These are phyloP conservation scores for Darevskia mixta DNA, from an alignment of 2,797 vertebrate genomes.

Conservation along the genomic window DNA sequence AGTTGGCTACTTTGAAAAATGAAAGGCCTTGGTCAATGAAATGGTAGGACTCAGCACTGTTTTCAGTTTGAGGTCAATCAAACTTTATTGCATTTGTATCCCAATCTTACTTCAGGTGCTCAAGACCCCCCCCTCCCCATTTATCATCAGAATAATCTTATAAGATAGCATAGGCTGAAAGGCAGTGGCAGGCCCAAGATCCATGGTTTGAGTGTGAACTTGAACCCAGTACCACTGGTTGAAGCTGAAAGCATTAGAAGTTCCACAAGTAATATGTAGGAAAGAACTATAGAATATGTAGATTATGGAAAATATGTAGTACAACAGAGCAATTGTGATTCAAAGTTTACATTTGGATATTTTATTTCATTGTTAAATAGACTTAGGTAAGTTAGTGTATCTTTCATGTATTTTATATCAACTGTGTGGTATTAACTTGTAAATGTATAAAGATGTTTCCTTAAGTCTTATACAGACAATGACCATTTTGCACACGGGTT, in stretches of 20 bases:
- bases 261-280: neutral
- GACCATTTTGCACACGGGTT: no score
- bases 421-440: neutral
- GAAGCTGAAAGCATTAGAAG: neutral
- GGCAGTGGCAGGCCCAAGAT: neutral
- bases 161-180: neutral
- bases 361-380: no score
- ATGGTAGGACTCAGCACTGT: neutral
- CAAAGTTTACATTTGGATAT: neutral
- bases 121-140: neutral
- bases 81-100: neutral
- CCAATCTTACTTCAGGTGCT: neutral
- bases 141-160: neutral
- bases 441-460: neutral
- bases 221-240: neutral
- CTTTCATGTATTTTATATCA: no score
- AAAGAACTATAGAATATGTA: neutral
- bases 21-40: neutral
- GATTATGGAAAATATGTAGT: neutral
- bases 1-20: neutral
- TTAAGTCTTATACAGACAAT: neutral
- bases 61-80: neutral
- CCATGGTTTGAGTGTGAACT: neutral
- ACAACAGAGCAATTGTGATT: neutral
- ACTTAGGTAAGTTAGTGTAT: no score